Base-by-base conservation (phyloP, 2,888 invertebrate genomes). In the Tenthredo notha region DNA sequence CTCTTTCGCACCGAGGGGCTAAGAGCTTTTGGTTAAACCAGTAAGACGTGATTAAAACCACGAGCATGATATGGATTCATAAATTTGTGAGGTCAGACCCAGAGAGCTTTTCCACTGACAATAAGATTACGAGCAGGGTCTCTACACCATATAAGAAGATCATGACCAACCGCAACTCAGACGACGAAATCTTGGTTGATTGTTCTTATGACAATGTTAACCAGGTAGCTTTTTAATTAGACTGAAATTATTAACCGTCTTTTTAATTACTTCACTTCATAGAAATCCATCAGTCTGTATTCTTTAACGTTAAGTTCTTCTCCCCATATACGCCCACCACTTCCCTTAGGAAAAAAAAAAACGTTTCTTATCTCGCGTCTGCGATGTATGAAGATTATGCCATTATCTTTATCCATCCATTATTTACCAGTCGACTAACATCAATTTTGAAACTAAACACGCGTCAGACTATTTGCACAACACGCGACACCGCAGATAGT, bases 21-120 rank as follows among this genome's bases (percentile, higher is more conserved):
- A 29, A 77, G 54, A 77, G 50, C 77, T 77, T 77, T 21, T 33
- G 77, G 77, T 77, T 54, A 40, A 77, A 77, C 25, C 77, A 54
- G 47, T 54, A 33, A 77, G 77, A 77, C n/a, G 77, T 47, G 77
- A 29, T 77, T 50, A 75, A 77, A 75, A 77, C 50, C 54, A 29
- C 50, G 54, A n/a, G n/a, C 54, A 9, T 77, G 77, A 77, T 77
- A 37, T 29, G 77, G 77, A 77, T 77, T 77, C 54, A 50, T 77
- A 77, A 77, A 77, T 77, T 77, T 54, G 54, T 77, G 54, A 54
- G 77, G 25, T 50, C 77, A 18, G 29, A 33, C 15, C 29, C 2
- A 15, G 37, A 10, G 72, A 74, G 21, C 40, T 43, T 43, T 67
- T 33, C 33, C 61, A 25, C 61, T 61, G 61, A 67, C 67, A 33